A percentile compares a stretch with the other conserved stretches of the same genome.
Evolutionary conservation across 2,888 invertebrate genomes (phyloP).

Genomic region (Drosophila cognata): DNA sequence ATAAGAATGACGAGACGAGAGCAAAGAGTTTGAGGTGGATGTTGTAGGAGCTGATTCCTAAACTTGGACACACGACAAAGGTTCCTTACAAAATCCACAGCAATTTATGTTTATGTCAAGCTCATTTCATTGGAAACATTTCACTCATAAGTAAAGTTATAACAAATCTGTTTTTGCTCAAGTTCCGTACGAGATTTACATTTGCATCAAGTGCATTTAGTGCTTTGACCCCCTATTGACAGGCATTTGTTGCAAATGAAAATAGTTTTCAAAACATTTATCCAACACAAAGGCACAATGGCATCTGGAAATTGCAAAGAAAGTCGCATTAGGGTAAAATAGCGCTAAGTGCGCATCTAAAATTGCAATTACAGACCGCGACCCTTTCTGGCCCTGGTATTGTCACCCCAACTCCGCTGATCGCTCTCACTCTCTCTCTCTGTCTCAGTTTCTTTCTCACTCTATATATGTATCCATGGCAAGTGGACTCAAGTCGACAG

Average conservation of each 20-base stretch:
- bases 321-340: conserved; percentile 73
- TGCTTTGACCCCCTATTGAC: conserved; percentile 23
- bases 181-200: background rate
- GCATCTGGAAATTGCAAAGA: conserved; percentile 46
- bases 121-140: background rate
- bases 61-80: background rate
- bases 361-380: conserved; percentile 65
- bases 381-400: conserved; percentile 17
- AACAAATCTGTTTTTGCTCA: background rate
- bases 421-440: background rate
- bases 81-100: too few relatives aligned
- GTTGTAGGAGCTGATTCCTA: background rate
- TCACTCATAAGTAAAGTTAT: background rate
- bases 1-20: background rate
- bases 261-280: conserved; percentile 72
- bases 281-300: conserved; percentile 66
- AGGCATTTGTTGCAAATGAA: conserved; percentile 57
- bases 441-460: background rate
- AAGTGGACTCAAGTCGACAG: conserved; percentile 50
- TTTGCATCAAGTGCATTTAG: conserved; percentile 6
- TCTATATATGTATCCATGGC: conserved; percentile 2
- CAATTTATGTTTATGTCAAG: background rate
- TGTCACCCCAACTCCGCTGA: background rate
- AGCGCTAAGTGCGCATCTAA: conserved; percentile 73
- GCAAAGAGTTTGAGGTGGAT: background rate